Evolutionary conservation across 2,888 invertebrate genomes (phyloP), one percentile per base, ranked within the genome.

Genomic region (Acholoe squamosa): DNA sequence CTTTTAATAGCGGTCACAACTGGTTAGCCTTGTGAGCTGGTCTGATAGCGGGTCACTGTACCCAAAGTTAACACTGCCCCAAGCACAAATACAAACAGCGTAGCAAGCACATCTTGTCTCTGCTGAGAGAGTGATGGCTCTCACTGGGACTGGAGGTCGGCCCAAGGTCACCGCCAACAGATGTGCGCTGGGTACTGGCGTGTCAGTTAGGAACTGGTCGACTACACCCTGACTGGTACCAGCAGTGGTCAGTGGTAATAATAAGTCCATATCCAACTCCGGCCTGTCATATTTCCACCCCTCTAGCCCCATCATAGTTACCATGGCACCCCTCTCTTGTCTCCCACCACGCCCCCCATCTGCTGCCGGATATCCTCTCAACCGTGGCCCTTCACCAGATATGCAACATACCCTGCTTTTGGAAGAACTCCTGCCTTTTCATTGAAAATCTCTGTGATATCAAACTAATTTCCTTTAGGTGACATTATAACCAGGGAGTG

Each of bases 101-200:
- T 43, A 43, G 3, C 43, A 43, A 43, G 43, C 43, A 43, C 43
- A n/a, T 61, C n/a, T n/a, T n/a, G n/a, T n/a, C 61, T 71, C 28
- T 25, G 71, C 71, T 71, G 25, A 28, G 71, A 71, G 71, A 71
- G 71, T 71, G 71, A 71, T n/a, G 31, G 3, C 22, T 61, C 22
- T 61, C 43, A 61, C 10, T 19, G 61, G 61, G 22, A 1, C 22
- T 61, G 14, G 25, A 71, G 71, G 71, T 71, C 28, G 25, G 25
- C 28, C 14, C n/a, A 71, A 71, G 71, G 71, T 71, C 71, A 71
- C 1, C 28, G 28, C 71, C 3, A 28, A 71, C 71, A 71, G 71
- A 71, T 71, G 71, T 25, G 71, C 25, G 71, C 71, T 71, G 25
- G 71, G 71, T 71, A 0, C 71, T 16, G 71, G 25, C 71, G 71